Percentiles rank a stretch among this genome's conserved stretches.
These are phyloP conservation scores for Spinus pinus DNA, from an alignment of 2,797 vertebrate species.

Conservation along the genomic window DNA sequence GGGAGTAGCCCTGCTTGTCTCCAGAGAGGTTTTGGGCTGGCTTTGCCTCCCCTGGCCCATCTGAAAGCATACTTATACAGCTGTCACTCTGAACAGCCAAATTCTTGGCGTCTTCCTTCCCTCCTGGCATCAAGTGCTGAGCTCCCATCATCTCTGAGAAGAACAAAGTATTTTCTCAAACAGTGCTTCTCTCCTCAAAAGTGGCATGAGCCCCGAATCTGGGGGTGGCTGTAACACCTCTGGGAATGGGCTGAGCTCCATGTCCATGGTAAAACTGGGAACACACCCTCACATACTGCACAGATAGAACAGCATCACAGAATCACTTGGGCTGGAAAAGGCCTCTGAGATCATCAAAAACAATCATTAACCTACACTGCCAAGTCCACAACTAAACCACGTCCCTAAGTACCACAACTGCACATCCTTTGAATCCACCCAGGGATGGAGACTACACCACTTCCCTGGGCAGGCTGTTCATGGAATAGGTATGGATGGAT, in stretches of 20 bases:
- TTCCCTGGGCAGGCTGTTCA: not conserved
- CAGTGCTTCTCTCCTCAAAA: not conserved
- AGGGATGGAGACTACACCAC: not conserved
- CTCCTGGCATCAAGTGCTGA: not conserved
- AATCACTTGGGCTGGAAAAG: not conserved
- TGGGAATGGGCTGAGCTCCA: not conserved
- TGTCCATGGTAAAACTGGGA: not conserved
- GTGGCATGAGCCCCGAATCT: not conserved
- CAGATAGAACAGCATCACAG: not conserved
- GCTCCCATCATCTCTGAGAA: not conserved
- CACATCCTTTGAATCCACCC: not conserved
- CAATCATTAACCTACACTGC: not conserved
- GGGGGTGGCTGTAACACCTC: rapidly evolving
- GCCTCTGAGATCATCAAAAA: not conserved
- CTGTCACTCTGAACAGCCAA: not conserved
- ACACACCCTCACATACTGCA: not conserved
- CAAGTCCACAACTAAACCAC: not conserved
- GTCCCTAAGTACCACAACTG: not conserved
- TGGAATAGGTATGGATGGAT: not conserved
- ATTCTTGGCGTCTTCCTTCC: not conserved
- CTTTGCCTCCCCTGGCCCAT: not conserved
- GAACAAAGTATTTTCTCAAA: not conserved
- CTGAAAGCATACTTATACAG: not conserved
- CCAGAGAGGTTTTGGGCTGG: not conserved
- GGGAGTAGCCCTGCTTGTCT: not conserved